Base-by-base conservation (phyloP, 2,797 vertebrate genomes). In the Menidia menidia region DNA sequence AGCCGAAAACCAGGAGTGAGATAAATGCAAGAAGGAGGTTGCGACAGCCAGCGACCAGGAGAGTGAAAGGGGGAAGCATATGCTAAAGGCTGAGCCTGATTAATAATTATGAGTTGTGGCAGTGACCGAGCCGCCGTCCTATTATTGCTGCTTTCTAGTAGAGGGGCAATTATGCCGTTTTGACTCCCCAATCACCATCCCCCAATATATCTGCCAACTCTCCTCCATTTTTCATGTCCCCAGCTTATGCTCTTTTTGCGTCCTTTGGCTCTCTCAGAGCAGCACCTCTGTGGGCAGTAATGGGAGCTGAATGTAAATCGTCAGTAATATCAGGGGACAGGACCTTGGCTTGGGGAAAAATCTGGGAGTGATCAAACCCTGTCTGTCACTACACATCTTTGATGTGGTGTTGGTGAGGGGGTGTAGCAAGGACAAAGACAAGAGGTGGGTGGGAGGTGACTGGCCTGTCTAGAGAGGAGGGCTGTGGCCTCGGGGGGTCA, bases 71-170 rank as follows among this genome's bases (percentile, higher is more conserved):
- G 60, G 60, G 53, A 56, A 73, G 56, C 83, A 87, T 82, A 89
- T 91, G 84, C 85, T 86, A 73, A 81, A 84, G 72, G 75, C 74
- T 71, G 45, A 56, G 44, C 73, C 74, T 82, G 74, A 81, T 87
- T 82, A 81, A 87, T 93, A 89, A 91, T 88, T 80, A 83, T 84
- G 68, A 83, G 73, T 55, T 79, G 70, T 87, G 80, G 83, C 81
- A 65, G 52, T 85, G 78, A 83, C 64, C n/a, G 60, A 84, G 74
- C 67, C 67, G 72, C 68, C 56, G 7, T 78, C 69, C 73, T 63
- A 66, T 84, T 76, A 77, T 68, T 80, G 71, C 81, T 80, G 77
- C 82, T 88, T 81, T 80, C 80, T 78, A 43, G 70, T 81, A 55
- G 56, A 81, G 69, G 77, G 76, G 74, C 83, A 85, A 70, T 90